Evolutionary conservation across 1,140 invertebrate genomes (phyloP), one percentile per base, ranked within the genome.

Genomic region (Lucilia cuprina): DNA sequence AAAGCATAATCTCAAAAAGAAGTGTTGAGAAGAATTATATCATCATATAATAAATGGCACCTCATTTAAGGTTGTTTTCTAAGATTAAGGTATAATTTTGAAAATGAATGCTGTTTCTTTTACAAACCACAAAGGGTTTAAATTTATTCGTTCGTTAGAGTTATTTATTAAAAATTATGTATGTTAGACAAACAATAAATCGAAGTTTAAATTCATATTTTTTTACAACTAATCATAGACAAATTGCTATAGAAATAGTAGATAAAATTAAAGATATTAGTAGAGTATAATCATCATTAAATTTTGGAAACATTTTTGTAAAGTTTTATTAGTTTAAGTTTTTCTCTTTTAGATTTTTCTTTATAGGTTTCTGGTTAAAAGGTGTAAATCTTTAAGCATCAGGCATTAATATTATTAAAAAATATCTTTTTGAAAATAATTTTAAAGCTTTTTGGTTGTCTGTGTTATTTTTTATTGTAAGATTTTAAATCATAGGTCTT

Each of bases 11-110:
- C 5, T n/a, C 1, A 78, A 47, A 78, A 14, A 78, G 35, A 14
- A 78, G 35, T 47, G 75, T 19, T 21, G 35, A 78, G 75, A 78
- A 47, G 75, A 78, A 78, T 78, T 78, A 78, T 78, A 78, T 78
- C 75, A 78, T 41, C 75, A 78, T 47, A 19, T 78, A 78, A 78
- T 78, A 78, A 78, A 78, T 78, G 35, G 41, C 75, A 78, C 14
- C 75, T 70, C n/a, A 70, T 70, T 70, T 70, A 25, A n/a, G 7
- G n/a, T 17, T 41, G n/a, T 17, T 41, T 41, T 41, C 41, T 60
- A 60, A n/a, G 14, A 60, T 60, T 60, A n/a, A n/a, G 55, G 14
- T 60, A 60, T 60, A 60, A 60, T 60, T 60, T n/a, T n/a, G 13
- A 17, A 60, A 60, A 60, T 60, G 5, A 60, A 17, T 17, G 55